Conservation (phyloP, 2,113 vertebrate genomes). For the Herpetotheres cachinnans region DNA sequence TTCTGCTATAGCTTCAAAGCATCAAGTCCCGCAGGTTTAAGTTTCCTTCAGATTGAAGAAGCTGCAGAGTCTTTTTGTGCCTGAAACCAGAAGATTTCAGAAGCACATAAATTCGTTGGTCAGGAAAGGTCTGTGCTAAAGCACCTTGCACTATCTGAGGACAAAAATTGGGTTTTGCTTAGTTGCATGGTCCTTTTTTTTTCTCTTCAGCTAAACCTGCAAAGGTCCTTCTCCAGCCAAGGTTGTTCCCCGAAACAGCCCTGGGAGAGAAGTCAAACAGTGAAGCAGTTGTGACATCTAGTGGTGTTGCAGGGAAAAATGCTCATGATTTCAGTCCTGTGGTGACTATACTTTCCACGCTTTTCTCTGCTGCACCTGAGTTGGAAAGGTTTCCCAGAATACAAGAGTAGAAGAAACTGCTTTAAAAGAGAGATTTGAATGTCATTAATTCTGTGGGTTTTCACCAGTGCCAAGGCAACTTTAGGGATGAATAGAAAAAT, state of each 20-base stretch:
- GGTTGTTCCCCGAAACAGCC: background rate
- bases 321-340: background rate
- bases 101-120: background rate
- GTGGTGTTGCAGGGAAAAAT: background rate
- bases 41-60: background rate
- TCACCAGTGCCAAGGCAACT: background rate
- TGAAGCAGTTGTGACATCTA: constrained; percentile 34
- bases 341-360: background rate
- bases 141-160: background rate
- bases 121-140: background rate
- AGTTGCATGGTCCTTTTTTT: background rate
- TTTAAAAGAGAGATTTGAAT: background rate
- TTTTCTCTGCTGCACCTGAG: background rate
- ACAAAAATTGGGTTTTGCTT: background rate
- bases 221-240: background rate
- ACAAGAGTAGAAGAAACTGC: background rate
- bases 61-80: background rate
- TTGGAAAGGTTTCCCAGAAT: background rate
- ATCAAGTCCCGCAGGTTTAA: rapidly evolving
- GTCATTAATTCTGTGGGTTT: background rate
- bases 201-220: background rate
- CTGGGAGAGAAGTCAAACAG: background rate
- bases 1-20: background rate
- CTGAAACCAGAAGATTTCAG: background rate
- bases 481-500: background rate